Evolutionary conservation across 2,888 invertebrate species (phyloP).

Genomic region (Cremastinae sp.): DNA sequence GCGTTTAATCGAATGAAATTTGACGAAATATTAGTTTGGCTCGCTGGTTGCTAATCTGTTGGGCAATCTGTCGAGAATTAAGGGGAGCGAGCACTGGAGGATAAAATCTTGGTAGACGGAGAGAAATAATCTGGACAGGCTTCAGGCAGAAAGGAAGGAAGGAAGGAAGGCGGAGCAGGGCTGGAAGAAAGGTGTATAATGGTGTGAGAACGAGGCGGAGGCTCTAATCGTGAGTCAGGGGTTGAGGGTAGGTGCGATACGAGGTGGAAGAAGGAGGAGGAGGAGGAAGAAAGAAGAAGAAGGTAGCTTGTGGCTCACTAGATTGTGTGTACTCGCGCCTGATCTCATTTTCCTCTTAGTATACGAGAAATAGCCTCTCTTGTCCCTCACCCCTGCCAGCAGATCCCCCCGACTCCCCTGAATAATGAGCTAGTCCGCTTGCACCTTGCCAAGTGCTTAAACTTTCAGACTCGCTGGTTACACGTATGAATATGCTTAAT

Average conservation of each 20-base stretch:
- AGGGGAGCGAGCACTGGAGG: neutral
- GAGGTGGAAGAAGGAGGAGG: neutral
- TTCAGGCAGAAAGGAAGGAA: conserved; percentile 28
- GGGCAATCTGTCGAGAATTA: conserved; percentile 46
- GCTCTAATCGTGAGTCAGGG: conserved; percentile 8
- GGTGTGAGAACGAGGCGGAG: conserved; percentile 26
- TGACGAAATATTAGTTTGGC: conserved; percentile 5
- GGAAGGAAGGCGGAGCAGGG: conserved; percentile 5
- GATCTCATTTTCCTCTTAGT: conserved; percentile 55
- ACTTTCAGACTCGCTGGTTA: conserved; percentile 56
- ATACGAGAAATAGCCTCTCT: conserved; percentile 47
- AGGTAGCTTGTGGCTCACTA: conserved; percentile 24
- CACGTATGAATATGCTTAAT: conserved; percentile 61
- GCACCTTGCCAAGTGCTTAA: conserved; percentile 60
- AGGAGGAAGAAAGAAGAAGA: conserved; percentile 16
- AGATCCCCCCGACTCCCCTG: conserved; percentile 18
- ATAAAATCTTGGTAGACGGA: conserved; percentile 28
- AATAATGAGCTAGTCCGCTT: conserved; percentile 58
- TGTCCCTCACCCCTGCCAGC: neutral
- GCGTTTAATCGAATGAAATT: neutral
- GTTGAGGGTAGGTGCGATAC: too few species aligned
- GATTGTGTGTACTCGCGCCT: conserved; percentile 51
- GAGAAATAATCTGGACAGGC: conserved; percentile 34
- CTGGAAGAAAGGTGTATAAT: conserved; percentile 2
- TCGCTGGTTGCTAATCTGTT: conserved; percentile 16